Percentiles rank a stretch among this genome's conserved stretches.
These are phyloP conservation scores for Malurus splendens DNA, from an alignment of 2,797 vertebrate genomes.

Conservation along the genomic window DNA sequence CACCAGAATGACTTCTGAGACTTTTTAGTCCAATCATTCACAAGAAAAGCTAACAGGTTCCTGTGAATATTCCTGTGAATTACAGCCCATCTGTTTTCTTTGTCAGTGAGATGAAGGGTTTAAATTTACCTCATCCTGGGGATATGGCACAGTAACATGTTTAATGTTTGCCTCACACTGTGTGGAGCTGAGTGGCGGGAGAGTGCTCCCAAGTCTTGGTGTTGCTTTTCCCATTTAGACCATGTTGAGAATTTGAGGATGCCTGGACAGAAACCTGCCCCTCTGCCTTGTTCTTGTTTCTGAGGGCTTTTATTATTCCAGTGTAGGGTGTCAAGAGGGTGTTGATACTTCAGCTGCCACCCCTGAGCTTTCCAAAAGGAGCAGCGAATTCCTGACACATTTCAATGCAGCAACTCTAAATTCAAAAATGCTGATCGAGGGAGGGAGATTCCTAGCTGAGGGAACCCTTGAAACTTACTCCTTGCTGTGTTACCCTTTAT, in stretches of 20 bases:
- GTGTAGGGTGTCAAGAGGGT: not conserved
- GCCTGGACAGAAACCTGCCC: not conserved
- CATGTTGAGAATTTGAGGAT: not conserved
- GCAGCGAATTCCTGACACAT: not conserved
- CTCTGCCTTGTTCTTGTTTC: not conserved
- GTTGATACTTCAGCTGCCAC: not conserved
- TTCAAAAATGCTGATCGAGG: not conserved
- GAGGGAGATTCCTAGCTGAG: not conserved
- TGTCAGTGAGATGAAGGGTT: not conserved
- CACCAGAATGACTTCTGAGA: not conserved
- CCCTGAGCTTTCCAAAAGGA: not conserved
- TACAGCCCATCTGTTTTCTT: not conserved
- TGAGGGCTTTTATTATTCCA: not conserved
- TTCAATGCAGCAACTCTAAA: not conserved
- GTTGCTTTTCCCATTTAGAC: not conserved
- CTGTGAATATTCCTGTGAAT: not conserved
- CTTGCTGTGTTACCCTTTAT: not conserved
- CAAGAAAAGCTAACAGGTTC: not conserved
- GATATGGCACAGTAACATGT: not conserved
- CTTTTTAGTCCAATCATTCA: not conserved
- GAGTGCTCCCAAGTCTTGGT: fast-evolving
- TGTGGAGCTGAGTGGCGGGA: not conserved
- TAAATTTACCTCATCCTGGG: not conserved
- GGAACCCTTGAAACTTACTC: not conserved
- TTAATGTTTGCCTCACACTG: not conserved